Percentiles rank a stretch among this genome's conserved stretches.
Conservation (phyloP, 2,797 vertebrate species). For the Alauda arvensis region DNA sequence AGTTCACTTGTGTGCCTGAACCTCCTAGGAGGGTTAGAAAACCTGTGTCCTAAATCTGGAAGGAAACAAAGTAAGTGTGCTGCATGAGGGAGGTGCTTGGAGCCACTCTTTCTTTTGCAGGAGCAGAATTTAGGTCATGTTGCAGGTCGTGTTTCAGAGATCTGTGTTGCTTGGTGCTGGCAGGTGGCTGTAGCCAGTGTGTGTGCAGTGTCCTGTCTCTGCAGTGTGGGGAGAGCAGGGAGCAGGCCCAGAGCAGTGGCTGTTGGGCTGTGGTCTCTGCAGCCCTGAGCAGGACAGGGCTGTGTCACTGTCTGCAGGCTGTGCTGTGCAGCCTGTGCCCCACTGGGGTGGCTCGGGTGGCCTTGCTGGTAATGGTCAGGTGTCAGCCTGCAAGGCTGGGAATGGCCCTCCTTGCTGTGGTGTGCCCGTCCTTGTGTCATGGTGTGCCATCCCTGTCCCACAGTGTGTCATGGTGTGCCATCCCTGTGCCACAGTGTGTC, state of each 20-base stretch:
- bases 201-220: neutral
- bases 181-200: neutral
- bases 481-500: too few species aligned
- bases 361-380: neutral
- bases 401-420: too few species aligned
- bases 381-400: too few species aligned
- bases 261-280: too few species aligned
- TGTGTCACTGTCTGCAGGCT: fast-evolving
- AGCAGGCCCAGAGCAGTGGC: fast-evolving
- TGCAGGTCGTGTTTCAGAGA: neutral
- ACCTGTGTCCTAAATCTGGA: neutral
- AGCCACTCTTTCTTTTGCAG: neutral
- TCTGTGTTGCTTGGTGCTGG: neutral
- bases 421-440: too few species aligned
- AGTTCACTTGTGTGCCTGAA: neutral
- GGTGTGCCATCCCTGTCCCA: too few species aligned
- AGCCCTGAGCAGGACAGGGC: neutral
- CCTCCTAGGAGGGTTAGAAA: neutral
- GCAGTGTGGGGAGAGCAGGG: neutral
- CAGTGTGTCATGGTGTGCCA: too few species aligned
- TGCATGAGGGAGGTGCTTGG: neutral
- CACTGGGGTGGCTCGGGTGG: fast-evolving
- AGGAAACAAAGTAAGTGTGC: neutral
- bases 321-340: neutral
- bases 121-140: slow-evolving; percentile 4